Percentiles rank a stretch among this genome's conserved stretches.
phyloP scores from a whole-genome alignment of 2,888 invertebrate genomes.

The Acanthosepion esculentum region DNA sequence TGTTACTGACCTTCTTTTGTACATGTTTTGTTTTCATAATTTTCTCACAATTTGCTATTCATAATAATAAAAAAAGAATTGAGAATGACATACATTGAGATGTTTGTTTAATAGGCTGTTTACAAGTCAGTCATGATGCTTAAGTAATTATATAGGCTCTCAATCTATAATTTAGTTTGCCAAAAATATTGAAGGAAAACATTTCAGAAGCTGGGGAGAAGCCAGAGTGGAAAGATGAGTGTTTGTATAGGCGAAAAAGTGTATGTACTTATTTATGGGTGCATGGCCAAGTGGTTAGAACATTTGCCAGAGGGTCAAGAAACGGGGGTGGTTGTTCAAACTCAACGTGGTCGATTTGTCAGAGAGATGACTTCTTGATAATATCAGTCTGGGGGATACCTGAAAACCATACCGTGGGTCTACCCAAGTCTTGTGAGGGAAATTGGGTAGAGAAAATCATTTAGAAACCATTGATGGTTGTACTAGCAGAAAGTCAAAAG shows the following conservation, averaged over 20 bases:
- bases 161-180: background rate
- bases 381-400: too few species aligned
- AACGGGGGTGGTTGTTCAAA: too few species aligned
- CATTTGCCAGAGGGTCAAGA: too few species aligned
- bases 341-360: too few species aligned
- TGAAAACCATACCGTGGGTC: too few species aligned
- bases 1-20: background rate
- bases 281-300: too few species aligned
- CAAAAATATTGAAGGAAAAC: background rate
- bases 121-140: background rate
- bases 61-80: background rate
- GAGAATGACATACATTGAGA: background rate
- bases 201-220: background rate
- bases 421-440: too few species aligned
- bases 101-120: background rate
- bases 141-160: background rate
- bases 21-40: background rate
- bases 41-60: background rate
- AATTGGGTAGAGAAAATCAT: too few species aligned
- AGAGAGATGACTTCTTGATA: too few species aligned
- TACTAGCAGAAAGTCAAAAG: too few species aligned
- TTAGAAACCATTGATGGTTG: too few species aligned
- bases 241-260: background rate
- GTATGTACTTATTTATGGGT: background rate
- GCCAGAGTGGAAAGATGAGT: background rate